Base-by-base conservation (phyloP, 2,888 invertebrate genomes). In the Coleophora flavipennella region DNA sequence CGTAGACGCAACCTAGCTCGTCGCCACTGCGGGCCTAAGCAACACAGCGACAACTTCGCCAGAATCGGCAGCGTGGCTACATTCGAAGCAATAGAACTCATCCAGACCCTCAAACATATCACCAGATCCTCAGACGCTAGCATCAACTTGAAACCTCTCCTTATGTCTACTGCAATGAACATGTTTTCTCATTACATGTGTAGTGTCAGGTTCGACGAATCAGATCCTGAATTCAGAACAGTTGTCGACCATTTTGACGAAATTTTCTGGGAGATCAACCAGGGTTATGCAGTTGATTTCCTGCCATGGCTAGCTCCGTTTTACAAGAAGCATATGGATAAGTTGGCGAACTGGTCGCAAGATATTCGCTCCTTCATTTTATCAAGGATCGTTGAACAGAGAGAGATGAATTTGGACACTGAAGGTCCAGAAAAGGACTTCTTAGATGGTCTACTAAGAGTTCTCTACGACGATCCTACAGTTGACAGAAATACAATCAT, bases 181-280 rank as follows among this genome's bases (percentile, higher is more conserved):
- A 92, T 95, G 89, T 95, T 96, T 69, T 87, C 89, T 3, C 88
- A 91, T 47, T 95, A 94, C 75, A 94, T 96, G 92, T 95, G 95
- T 72, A 92, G 91, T n/a, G 87, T 88, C 0, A 85, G 91, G 1
- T 94, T 94, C 56, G 88, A 89, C 40, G 85, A 89, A 10, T 59
- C 48, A 1, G 92, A 95, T 50, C 41, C 57, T 0, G 89, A 89
- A 12, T 95, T 94, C 74, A 78, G 85, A 35, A 81, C 85, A 41
- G 86, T 91, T 6, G 92, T 93, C 0, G 79, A 89, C 14, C 87
- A 86, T 41, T 95, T 95, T 64, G 95, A 95, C 55, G 91, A 92
- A 53, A 94, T 96, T 37, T 96, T 96, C 77, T 94, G 93, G 91
- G 95, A 95, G 62, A 94, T 96, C 47, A 96, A 95, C 67, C 93